Conservation (phyloP, 1,140 invertebrate genomes). For the Wiebesia pumilae region DNA sequence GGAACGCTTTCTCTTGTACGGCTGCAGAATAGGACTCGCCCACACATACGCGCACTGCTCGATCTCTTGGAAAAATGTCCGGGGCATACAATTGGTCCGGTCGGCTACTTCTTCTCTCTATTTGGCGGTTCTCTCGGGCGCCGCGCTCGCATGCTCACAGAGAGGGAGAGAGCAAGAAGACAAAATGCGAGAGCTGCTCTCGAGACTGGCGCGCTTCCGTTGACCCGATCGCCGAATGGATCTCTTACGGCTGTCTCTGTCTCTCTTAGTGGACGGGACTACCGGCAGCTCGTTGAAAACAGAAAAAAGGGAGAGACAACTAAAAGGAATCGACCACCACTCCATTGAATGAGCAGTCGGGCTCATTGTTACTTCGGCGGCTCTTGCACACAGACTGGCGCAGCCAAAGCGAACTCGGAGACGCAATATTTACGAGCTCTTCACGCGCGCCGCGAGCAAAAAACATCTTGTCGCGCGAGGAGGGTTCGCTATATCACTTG, state of each 20-base stretch:
- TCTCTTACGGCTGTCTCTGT: neutral
- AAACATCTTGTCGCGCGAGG: neutral
- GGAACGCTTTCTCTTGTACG: neutral
- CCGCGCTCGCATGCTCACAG: neutral
- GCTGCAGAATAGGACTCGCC: neutral
- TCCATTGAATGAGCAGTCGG: constrained; percentile 61
- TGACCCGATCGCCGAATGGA: constrained; percentile 7
- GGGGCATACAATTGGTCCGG: constrained; percentile 39
- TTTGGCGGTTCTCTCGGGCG: neutral
- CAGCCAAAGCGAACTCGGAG: constrained; percentile 48
- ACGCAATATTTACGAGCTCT: constrained; percentile 61
- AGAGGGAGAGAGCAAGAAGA: neutral
- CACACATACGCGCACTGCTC: neutral
- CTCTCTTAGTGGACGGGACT: neutral
- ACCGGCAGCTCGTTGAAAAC: constrained; percentile 22
- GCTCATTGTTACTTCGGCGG: constrained; percentile 57
- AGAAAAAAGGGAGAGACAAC: constrained; percentile 8
- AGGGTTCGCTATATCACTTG: constrained; percentile 18
- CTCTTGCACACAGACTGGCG: constrained; percentile 28
- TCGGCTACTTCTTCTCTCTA: constrained; percentile 26
- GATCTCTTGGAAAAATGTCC: constrained; percentile 47
- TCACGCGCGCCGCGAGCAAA: constrained; percentile 53
- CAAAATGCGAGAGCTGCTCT: neutral
- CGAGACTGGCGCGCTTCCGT: neutral
- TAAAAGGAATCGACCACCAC: constrained; percentile 59